Conservation (phyloP, 2,113 vertebrate genomes). For the Hepsetus odoe region DNA sequence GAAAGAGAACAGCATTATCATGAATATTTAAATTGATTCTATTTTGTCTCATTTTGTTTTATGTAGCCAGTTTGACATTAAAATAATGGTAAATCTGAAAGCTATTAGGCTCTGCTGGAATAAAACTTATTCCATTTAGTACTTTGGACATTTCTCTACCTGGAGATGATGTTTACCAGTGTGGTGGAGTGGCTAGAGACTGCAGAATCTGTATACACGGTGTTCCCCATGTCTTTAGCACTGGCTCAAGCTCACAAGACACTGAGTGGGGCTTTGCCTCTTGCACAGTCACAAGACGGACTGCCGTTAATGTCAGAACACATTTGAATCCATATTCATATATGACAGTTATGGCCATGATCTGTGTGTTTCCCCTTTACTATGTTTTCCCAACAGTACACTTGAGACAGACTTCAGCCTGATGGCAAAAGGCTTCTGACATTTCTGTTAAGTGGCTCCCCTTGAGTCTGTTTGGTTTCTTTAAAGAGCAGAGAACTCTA, state of each 20-base stretch:
- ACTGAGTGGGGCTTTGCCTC: neutral
- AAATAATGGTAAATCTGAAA: neutral
- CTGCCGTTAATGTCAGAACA: slow-evolving; percentile 13
- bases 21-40: slow-evolving; percentile 11
- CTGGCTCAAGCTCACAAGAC: slow-evolving; percentile 4
- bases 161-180: slow-evolving; percentile 7
- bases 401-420: slow-evolving; percentile 38
- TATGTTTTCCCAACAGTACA: slow-evolving; percentile 36
- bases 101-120: neutral
- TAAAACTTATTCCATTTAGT: neutral
- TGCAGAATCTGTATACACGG: slow-evolving; percentile 3
- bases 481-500: slow-evolving; percentile 55
- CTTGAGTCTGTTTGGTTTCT: slow-evolving; percentile 60
- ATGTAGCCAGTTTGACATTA: slow-evolving; percentile 10
- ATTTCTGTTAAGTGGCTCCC: slow-evolving; percentile 67
- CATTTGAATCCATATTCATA: neutral
- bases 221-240: slow-evolving; percentile 24
- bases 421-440: slow-evolving; percentile 58
- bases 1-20: neutral
- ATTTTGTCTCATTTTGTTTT: neutral
- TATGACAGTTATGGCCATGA: slow-evolving; percentile 28
- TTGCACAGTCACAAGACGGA: neutral
- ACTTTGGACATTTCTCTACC: neutral
- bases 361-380: slow-evolving; percentile 3
- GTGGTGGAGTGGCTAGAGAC: neutral